phyloP scores from a whole-genome alignment of 2,888 invertebrate species.

The Ischnus inquisitorius region DNA sequence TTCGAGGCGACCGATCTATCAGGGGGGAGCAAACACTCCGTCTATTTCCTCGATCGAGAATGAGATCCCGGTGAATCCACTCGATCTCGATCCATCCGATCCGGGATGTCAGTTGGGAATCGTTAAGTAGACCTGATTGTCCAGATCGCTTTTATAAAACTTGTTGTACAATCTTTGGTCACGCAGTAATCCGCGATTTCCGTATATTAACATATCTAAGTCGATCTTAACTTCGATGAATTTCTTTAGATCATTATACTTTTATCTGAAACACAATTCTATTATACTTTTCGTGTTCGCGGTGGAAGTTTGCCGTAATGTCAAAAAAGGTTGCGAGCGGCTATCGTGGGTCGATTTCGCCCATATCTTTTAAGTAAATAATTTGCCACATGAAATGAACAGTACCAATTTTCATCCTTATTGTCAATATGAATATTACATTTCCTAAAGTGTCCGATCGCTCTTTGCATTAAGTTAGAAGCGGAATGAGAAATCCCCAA shows the following conservation, averaged over 20 bases:
- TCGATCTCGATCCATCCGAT: not conserved
- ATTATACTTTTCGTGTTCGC: too few relatives aligned
- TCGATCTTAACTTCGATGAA: not conserved
- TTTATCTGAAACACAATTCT: not conserved
- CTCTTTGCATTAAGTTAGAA: not conserved
- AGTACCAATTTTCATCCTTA: not conserved
- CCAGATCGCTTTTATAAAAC: not conserved
- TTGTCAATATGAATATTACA: not conserved
- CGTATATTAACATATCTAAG: not conserved
- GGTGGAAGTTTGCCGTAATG: too few relatives aligned
- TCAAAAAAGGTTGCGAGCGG: too few relatives aligned
- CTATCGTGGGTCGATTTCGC: too few relatives aligned
- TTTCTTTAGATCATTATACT: not conserved
- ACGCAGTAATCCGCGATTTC: not conserved
- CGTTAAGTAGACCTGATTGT: constrained; percentile 1
- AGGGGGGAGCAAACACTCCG: not conserved
- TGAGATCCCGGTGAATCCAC: constrained; percentile 12
- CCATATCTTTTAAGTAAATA: too few relatives aligned
- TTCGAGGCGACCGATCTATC: constrained; percentile 61
- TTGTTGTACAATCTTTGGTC: not conserved
- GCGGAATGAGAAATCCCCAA: constrained; percentile 13
- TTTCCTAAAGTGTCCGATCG: constrained; percentile 3
- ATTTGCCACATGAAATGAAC: not conserved
- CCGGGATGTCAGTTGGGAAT: not conserved
- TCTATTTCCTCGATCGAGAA: constrained; percentile 67